Evolutionary conservation across 1,140 invertebrate genomes (phyloP), one percentile per base, ranked within the genome.

Genomic region (Parapsyche elsis): DNA sequence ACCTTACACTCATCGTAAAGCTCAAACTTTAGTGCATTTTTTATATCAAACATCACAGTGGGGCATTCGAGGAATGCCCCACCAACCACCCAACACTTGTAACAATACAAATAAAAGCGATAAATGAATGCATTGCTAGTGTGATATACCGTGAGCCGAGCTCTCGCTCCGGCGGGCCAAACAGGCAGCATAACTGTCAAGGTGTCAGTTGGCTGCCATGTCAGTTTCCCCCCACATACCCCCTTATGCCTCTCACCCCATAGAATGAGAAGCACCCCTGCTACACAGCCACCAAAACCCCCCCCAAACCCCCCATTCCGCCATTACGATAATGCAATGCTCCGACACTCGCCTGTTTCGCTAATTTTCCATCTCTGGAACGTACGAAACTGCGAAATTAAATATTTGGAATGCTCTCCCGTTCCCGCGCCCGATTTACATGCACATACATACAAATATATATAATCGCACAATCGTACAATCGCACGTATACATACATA

Each of bases 201-300:
- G 82, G 80, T 83, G 82, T 83, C 82, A 81, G 80, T 83, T 83
- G 76, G 82, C 82, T 83, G 82, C 81, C 82, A 81, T 80, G 82
- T 83, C 82, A 83, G 81, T 38, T 59, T 21, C 77, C 67, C 80
- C 71, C 82, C 71, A 76, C 78, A 53, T 53, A 21, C 5, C 61
- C 64, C 23, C 53, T 14, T 46, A n/a, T n/a, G 30, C 59, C 49
- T 5, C 4, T 4, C 49, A 53, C 49, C 49, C 49, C 2, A 16
- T 53, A 2, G 49, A 5, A 53, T 12, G 80, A 81, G 80, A 80
- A 77, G 82, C 81, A 53, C 82, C 21, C 64, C 5, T 61, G 59
- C 21, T 19, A 23, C 23, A n/a, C 64, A 23, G 21, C 12, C 5
- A 23, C 59, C 59, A 16, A n/a, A n/a, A 46, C 49, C 16, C 14